Percentiles rank a stretch among this genome's conserved stretches.
These are phyloP conservation scores for Atethmia centrago DNA, from an alignment of 2,888 invertebrate species.

Conservation along the genomic window DNA sequence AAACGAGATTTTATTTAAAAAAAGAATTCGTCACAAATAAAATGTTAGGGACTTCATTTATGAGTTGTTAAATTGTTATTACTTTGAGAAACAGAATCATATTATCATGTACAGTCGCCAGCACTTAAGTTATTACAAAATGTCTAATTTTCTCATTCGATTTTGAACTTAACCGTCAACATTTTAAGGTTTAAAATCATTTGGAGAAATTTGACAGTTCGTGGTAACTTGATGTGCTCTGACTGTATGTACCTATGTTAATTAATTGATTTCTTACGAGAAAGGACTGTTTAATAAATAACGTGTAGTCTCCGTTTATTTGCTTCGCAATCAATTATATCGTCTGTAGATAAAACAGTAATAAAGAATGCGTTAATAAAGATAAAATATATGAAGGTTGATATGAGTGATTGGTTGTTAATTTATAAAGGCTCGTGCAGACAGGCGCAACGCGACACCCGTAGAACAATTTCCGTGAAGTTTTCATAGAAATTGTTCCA, in stretches of 20 bases:
- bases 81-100: constrained; percentile 32
- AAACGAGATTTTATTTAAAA: constrained; percentile 31
- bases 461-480: too few species aligned
- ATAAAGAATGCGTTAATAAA: constrained; percentile 25
- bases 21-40: constrained; percentile 31
- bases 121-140: too few species aligned
- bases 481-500: too few species aligned
- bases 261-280: constrained; percentile 40
- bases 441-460: too few species aligned
- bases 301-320: constrained; percentile 39
- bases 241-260: constrained; percentile 13
- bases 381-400: constrained; percentile 30
- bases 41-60: constrained; percentile 19
- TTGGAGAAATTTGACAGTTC: too few species aligned
- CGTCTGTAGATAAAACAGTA: constrained; percentile 39
- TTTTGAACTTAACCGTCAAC: too few species aligned
- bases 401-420: constrained; percentile 36
- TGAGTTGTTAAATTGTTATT: constrained; percentile 42
- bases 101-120: neutral
- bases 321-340: constrained; percentile 40
- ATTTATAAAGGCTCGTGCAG: too few species aligned
- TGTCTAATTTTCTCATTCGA: too few species aligned
- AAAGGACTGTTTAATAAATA: constrained; percentile 28
- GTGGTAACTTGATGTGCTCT: too few species aligned
- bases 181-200: too few species aligned